Conservation (phyloP, 2,797 vertebrate genomes). For the Momotus momota region DNA sequence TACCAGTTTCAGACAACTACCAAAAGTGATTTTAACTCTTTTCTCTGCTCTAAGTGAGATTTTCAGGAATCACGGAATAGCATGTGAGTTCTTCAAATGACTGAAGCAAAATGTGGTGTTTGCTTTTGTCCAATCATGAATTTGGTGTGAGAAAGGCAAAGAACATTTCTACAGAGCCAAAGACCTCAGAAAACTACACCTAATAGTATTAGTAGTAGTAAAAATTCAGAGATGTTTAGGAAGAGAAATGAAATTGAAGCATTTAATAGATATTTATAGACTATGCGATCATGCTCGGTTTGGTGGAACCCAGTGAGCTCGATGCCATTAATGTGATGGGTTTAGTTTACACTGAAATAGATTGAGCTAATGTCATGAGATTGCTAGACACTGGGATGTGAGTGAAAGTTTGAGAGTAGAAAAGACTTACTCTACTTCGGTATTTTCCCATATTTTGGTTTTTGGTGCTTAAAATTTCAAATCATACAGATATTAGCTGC, state of each 20-base stretch:
- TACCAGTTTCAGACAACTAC: neutral
- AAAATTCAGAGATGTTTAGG: neutral
- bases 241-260: neutral
- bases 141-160: conserved; percentile 43
- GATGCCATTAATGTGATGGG: neutral
- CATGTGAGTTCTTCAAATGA: conserved; percentile 5
- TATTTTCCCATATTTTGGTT: neutral
- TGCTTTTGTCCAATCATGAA: conserved; percentile 17
- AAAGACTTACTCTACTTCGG: neutral
- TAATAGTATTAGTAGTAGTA: neutral
- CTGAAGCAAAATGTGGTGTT: neutral
- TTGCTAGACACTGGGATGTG: fast-evolving
- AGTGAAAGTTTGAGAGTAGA: neutral
- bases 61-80: neutral
- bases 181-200: neutral
- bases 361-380: neutral
- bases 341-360: neutral
- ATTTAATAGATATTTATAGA: neutral
- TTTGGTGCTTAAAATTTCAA: neutral
- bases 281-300: neutral
- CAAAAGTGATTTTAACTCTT: neutral
- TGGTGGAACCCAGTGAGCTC: neutral
- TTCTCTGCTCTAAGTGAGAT: neutral
- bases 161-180: conserved; percentile 3
- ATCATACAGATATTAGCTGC: neutral